phyloP scores from a whole-genome alignment of 2,113 vertebrate genomes.

The Semnopithecus entellus region DNA sequence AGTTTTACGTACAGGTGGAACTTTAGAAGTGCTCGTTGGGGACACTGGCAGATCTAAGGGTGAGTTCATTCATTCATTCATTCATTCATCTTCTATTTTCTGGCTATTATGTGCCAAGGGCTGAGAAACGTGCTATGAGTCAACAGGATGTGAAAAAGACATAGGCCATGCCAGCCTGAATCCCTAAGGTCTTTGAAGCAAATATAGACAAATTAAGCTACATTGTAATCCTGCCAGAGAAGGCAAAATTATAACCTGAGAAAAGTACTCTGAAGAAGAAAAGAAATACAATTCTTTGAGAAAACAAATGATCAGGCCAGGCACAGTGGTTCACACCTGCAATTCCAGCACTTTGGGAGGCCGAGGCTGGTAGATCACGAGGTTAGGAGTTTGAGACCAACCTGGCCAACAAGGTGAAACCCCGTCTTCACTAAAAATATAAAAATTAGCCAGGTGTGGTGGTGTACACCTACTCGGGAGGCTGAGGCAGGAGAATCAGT shows the following conservation, averaged over 20 bases:
- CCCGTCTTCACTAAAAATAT: neutral
- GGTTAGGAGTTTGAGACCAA: neutral
- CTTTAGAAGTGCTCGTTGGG: neutral
- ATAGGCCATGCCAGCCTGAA: neutral
- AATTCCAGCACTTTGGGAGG: neutral
- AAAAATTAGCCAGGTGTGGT: neutral
- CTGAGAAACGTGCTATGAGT: neutral
- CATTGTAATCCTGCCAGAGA: neutral
- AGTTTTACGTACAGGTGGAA: neutral
- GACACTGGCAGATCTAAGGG: neutral
- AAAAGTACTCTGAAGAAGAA: neutral
- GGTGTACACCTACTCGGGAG: neutral
- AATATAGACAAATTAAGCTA: neutral
- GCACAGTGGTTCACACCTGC: neutral
- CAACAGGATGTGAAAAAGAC: neutral
- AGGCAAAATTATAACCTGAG: neutral
- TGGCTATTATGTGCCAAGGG: neutral
- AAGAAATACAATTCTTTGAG: slow-evolving; percentile 10
- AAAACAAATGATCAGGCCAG: neutral
- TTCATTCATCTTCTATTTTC: neutral
- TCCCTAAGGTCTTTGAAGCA: neutral
- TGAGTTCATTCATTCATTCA: neutral
- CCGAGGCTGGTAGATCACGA: neutral
- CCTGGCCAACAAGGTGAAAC: neutral
- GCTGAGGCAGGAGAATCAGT: neutral